Evolutionary conservation across 2,113 vertebrate species (phyloP), one percentile per base, ranked within the genome.

Genomic region (Sminthopsis crassicaudata): DNA sequence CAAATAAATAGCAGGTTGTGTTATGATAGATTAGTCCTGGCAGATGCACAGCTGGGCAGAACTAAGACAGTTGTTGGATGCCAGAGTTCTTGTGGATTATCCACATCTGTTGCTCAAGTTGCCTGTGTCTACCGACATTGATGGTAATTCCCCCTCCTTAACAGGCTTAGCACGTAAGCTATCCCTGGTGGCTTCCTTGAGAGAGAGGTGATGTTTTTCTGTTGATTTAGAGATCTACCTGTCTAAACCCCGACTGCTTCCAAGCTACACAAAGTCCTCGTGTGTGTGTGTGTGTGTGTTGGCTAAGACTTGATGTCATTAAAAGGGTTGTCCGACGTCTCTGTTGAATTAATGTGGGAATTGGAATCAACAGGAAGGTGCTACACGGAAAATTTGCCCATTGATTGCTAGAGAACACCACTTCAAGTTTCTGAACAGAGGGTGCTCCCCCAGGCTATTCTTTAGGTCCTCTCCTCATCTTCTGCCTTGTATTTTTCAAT

Each of bases 1-100:
- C 96, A 96, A 89, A 90, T 95, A 97, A 97, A 98, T 95, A 96
- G 46, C 91, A 95, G 53, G 91, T 91, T 95, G 95, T 93, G 42
- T 93, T 95, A 92, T 95, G 91, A 96, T 95, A 93, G 92, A 96
- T 97, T 97, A 96, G 16, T 91, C 76, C 19, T 91, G 90, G 94
- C 93, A 97, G 92, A 94, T 91, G 89, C 95, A 96, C 91, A 97
- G 92, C 91, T 96, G 94, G 90, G 89, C 84, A 92, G 92, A 97
- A 94, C 94, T 96, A 96, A 97, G 57, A 93, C 91, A 93, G 91
- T 96, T 95, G 90, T 95, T 94, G 90, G 90, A 96, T 97, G 95
- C 89, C 92, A 95, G 90, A 97, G n/a, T 96, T 95, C 91, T 96
- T 89, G 94, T 94, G 92, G 94, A 96, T 97, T 96, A 93, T 60